Evolutionary conservation across 2,888 invertebrate species (phyloP).

Genomic region (Nebria brevicollis): DNA sequence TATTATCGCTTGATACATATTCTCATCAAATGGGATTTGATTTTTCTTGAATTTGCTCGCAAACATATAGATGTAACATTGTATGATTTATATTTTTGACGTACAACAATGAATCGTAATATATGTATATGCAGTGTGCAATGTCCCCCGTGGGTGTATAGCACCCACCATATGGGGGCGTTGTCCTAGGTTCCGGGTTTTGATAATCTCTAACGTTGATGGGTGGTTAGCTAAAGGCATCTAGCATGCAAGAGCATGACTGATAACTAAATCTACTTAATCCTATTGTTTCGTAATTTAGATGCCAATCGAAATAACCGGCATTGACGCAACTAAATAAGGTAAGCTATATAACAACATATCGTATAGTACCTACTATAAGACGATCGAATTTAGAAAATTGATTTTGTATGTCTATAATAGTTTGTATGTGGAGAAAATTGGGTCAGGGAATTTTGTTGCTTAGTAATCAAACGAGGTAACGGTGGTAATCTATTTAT

Average conservation of each 20-base stretch:
- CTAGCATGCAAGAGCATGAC: neutral
- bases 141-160: neutral
- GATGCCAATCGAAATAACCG: constrained; percentile 7
- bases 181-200: neutral
- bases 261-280: constrained; percentile 16
- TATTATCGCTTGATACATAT: too few species aligned
- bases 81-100: too few species aligned
- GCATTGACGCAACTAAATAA: neutral
- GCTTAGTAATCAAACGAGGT: neutral
- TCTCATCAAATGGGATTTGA: too few species aligned
- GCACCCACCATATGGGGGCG: neutral
- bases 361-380: too few species aligned
- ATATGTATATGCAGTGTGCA: neutral
- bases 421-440: neutral
- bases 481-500: neutral
- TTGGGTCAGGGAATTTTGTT: neutral
- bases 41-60: too few species aligned
- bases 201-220: neutral
- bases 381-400: neutral
- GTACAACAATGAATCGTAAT: too few species aligned
- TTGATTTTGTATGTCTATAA: neutral
- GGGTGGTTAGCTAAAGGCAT: neutral
- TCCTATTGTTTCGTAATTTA: constrained; percentile 27
- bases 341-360: neutral
- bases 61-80: too few species aligned